Evolutionary conservation across 2,113 vertebrate genomes (phyloP), one percentile per base, ranked within the genome.

Genomic region (Nyctereutes procyonoides): DNA sequence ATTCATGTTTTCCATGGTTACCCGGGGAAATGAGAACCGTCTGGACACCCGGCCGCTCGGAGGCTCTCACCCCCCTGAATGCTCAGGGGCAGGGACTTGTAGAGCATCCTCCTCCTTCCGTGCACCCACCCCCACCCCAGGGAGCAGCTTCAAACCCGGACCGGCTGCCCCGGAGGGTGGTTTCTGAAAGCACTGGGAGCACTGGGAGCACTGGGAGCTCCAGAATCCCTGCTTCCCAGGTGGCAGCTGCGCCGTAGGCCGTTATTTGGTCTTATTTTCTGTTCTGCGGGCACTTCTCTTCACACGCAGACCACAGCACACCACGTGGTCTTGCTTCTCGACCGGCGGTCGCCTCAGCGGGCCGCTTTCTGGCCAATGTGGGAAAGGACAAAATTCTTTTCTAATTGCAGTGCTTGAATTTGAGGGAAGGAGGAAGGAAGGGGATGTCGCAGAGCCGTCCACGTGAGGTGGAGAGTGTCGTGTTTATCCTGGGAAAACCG

Each of bases 1-100:
- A 96, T 30, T 95, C 58, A 8, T 32, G 76, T 90, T 97, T 98
- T 98, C 98, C 98, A 56, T 7, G 77, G 90, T 80, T 65, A 84
- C 93, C 86, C 4, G 0, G 74, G 65, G 82, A 95, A 62, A 53
- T 79, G 96, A 60, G 65, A 55, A 51, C 96, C 71, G 10, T 71
- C 92, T 85, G 96, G 69, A 15, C 8, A 5, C 67, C 15, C 0
- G 53, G 83, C 92, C 43, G 35, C 30, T 85, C 32, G 14, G 17
- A 56, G 74, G 20, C 30, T 76, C 16, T 73, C 43, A 81, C 71
- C 85, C 69, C 62, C 7, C 48, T 14, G 93, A 67, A 22, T 86
- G 2, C 19, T 95, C 73, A 85, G 76, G 76, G 90, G 14, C 81
- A 3, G 9, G 92, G 58, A 12, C 11, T 43, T 51, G 22, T 24